Evolutionary conservation across 2,888 invertebrate species (phyloP), one percentile per base, ranked within the genome.

Genomic region (Allygus modestus): DNA sequence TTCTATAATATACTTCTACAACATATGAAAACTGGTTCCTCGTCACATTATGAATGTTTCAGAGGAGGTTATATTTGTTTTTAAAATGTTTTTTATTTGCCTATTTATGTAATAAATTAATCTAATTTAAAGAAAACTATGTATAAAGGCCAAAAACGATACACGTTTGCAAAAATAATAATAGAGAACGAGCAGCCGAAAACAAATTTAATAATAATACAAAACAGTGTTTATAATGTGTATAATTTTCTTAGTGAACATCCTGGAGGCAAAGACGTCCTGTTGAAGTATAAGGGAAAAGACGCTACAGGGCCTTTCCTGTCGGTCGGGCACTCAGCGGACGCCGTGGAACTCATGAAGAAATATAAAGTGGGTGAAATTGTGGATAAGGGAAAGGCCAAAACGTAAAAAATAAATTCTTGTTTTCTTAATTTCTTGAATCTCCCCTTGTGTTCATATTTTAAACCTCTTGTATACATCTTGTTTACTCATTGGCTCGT

Each of bases 301-400:
- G 23, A 54, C 11, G 54, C 54, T 7, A 23, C 54, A 23, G 20
- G 23, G 54, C 20, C 20, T 54, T 54, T 54, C 54, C 9, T 23
- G 54, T 20, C 54, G 4, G 54, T 54, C 11, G 54, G 54, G 4
- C 54, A 54, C 23, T 54, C 54, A 20, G 2, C 11, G 1, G 54
- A 54, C 11, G 54, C 54, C 1, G 11, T 2, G 11, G 20, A 23
- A 11, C 20, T 54, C 9, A 54, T 54, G 54, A 23, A 54, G 54
- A 54, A 54, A 20, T 54, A 20, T 11, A 54, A 54, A 54, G 54
- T 54, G 54, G 54, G 54, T 15, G 54, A 54, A 54, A 54, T 54
- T 23, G 54, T 54, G 7, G 23, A 54, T 54, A 54, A 23, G 20
- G 54, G 11, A 54, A 46, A 37, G 9, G 4, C 37, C 9, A 37